Base-by-base conservation (phyloP, 1,140 invertebrate species). In the Belonocnema kinseyi region DNA sequence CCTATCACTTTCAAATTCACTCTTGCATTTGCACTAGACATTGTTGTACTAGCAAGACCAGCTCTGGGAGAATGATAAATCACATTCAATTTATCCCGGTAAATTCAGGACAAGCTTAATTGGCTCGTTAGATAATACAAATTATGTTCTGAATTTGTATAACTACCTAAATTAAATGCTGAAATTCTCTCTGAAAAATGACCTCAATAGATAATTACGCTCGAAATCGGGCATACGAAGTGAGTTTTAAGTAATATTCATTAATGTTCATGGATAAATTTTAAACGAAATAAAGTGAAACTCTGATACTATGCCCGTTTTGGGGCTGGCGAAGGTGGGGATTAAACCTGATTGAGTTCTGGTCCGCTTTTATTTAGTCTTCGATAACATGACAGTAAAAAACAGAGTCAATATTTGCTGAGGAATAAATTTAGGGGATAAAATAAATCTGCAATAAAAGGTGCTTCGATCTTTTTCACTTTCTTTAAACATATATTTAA, bases 131-230 rank as follows among this genome's bases (percentile, higher is more conserved):
- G 40, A 40, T 46, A 66, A 66, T 66, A 26, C 21, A 66, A 66
- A 66, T 66, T 66, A 66, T n/a, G 7, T 16, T 66, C n/a, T 66
- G 33, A 40, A 66, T 66, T 66, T 66, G 7, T 46, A 46, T 11
- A 46, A 46, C 40, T 10, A 46, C 0, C 40, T 46, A 0, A 11
- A 46, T 10, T 8, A 46, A 46, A 11, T 46, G 40, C 40, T 40
- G 16, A 66, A 66, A 66, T 66, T 66, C 16, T 16, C 26, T 14
- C 40, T 66, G 7, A 40, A 40, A 66, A 66, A 66, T n/a, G 14
- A 66, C 26, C 21, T 40, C 33, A 13, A 66, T 40, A 16, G 26
- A 12, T 16, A 21, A 21, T 17, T 11, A 11, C 10, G 21, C 54
- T 19, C 11, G 54, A 19, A 19, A 40, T 46, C 40, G 19, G 61